Base-by-base conservation (phyloP, 2,113 vertebrate species). In the Rhabdornis inornatus region DNA sequence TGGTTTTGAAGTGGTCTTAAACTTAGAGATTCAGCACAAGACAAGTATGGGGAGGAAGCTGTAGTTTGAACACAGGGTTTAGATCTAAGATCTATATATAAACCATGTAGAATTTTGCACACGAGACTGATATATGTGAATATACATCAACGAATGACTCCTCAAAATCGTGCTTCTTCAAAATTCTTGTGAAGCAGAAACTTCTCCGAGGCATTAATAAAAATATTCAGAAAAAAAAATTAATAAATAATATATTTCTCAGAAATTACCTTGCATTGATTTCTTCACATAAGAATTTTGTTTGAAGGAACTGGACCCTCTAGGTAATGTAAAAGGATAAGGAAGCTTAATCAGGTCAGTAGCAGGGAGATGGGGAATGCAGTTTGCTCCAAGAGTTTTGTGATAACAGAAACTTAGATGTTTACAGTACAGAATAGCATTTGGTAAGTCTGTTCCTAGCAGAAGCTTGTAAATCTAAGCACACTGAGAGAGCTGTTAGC, bases 391-490 rank as follows among this genome's bases (percentile, higher is more conserved):
- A 49, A 55, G 35, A 72, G 16, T 33, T 94, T 72, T 52, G 47
- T 60, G 70, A 21, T n/a, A 83, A 74, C 6, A 11, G 24, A 55
- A 55, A 55, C 63, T 72, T 22, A 77, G 79, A 74, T 66, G 47
- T 90, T 88, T 77, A 61, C 52, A 70, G 75, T 52, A 90, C 39
- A 66, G 83, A 74, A 65, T 2, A 63, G 16, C 25, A 69, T 86
- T 95, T 79, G 66, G 56, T 65, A 76, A 85, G 65, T 33, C 74
- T 92, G 70, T 28, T 87, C 70, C 83, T 95, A 94, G 78, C 91
- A 95, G 83, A 27, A 95, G 35, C 78, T 91, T 90, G 90, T 80
- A 92, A 79, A 85, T 69, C 23, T 72, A 47, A 94, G 87, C 64
- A 82, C 72, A 92, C 81, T 22, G 27, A 87, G 66, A 65, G 39